phyloP scores from a whole-genome alignment of 2,113 vertebrate species.

The Heterochromis multidens region DNA sequence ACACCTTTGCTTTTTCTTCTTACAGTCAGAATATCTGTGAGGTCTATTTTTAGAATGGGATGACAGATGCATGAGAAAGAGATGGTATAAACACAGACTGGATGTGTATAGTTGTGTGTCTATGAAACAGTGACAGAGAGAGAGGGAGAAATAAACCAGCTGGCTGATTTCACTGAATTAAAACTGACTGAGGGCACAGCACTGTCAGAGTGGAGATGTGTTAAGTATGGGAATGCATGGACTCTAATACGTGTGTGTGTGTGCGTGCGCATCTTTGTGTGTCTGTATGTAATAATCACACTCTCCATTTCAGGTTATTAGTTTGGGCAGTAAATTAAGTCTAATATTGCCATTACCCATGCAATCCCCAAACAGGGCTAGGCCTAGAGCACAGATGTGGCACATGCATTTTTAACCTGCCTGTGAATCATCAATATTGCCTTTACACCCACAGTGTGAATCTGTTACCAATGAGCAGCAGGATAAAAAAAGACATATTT shows the following conservation, averaged over 20 bases:
- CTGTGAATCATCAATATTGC: not conserved
- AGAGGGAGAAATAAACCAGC: slow-evolving; percentile 12
- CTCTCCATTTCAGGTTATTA: slow-evolving; percentile 54
- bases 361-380: slow-evolving; percentile 22
- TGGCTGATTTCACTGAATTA: slow-evolving; percentile 55
- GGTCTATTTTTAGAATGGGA: not conserved
- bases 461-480: not conserved
- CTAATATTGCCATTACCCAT: slow-evolving; percentile 47
- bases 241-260: not conserved
- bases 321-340: slow-evolving; percentile 56
- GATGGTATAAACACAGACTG: not conserved
- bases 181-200: slow-evolving; percentile 32
- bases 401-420: slow-evolving; percentile 11
- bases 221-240: not conserved
- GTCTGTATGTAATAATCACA: slow-evolving; percentile 4
- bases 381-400: slow-evolving; percentile 3
- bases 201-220: slow-evolving; percentile 19
- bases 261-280: not conserved
- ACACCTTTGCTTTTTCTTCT: slow-evolving; percentile 11
- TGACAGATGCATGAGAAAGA: not conserved
- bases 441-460: not conserved
- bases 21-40: slow-evolving; percentile 5
- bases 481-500: not conserved
- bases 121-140: not conserved
- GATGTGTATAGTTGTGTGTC: not conserved